Conservation (phyloP, 2,113 vertebrate genomes). For the Dermatemys mawii region DNA sequence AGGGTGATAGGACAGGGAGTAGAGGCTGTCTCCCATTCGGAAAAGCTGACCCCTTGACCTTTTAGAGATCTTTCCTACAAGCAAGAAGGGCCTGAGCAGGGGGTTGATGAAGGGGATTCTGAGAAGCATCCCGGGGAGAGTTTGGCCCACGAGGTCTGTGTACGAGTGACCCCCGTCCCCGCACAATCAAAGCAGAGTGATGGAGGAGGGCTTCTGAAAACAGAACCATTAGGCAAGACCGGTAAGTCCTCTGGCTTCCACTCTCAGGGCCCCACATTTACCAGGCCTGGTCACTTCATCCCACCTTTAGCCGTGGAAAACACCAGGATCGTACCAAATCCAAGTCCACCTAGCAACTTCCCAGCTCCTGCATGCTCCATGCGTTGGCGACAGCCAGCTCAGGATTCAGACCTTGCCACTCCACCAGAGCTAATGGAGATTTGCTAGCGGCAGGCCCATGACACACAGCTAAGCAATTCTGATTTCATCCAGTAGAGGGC, state of each 20-base stretch:
- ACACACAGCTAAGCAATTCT: not conserved
- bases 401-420: not conserved
- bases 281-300: not conserved
- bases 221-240: not conserved
- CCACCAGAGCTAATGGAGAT: not conserved
- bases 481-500: not conserved
- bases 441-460: not conserved
- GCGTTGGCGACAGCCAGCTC: not conserved
- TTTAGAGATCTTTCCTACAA: not conserved
- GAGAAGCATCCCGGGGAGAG: not conserved
- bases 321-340: not conserved
- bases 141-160: not conserved
- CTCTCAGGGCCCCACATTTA: accelerated
- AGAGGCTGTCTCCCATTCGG: not conserved
- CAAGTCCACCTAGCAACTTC: accelerated
- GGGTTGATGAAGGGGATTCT: not conserved
- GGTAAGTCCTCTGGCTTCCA: not conserved
- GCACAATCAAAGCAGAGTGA: not conserved
- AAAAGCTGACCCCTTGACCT: not conserved
- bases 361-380: not conserved
- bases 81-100: not conserved
- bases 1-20: slow-evolving; percentile 7
- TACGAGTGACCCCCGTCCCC: accelerated
- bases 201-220: not conserved
- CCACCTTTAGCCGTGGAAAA: not conserved